phyloP scores from a whole-genome alignment of 1,140 invertebrate genomes.

The Epicauta chinensis region DNA sequence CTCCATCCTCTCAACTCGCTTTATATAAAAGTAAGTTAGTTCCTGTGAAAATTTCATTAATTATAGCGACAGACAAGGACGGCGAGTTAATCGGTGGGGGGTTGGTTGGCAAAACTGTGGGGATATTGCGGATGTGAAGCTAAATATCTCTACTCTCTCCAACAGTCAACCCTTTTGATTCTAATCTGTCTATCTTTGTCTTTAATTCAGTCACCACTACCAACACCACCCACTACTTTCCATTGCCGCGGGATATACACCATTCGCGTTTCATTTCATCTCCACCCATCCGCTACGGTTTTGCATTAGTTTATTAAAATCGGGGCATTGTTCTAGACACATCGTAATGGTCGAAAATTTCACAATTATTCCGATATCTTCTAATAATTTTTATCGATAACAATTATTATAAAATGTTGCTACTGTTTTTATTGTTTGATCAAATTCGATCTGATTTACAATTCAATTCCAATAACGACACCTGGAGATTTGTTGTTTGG shows the following conservation, averaged over 20 bases:
- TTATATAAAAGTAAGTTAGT: slow-evolving; percentile 22
- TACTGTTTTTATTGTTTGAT: no score
- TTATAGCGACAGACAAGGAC: slow-evolving; percentile 29
- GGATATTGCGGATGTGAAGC: slow-evolving; percentile 17
- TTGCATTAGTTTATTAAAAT: slow-evolving; percentile 39
- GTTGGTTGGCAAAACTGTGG: slow-evolving; percentile 2
- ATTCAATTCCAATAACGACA: no score
- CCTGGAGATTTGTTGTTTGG: no score
- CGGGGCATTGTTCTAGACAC: slow-evolving; percentile 31
- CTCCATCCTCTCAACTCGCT: slow-evolving; percentile 2
- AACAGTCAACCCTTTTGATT: no score
- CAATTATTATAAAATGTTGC: no score
- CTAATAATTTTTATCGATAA: no score
- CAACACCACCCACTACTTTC: slow-evolving; percentile 3
- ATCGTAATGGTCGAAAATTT: slow-evolving; percentile 8
- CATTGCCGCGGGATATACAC: slow-evolving; percentile 30
- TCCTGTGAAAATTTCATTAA: slow-evolving; percentile 29
- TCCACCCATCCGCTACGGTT: slow-evolving; percentile 34
- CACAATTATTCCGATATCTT: no score
- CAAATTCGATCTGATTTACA: no score
- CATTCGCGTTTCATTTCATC: slow-evolving; percentile 36
- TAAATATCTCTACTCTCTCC: slow-evolving; percentile 9
- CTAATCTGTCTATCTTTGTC: no score
- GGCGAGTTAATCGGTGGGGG: slow-evolving; percentile 23
- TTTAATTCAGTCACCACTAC: background rate